Percentiles rank a stretch among this genome's conserved stretches.
Conservation (phyloP, 2,888 invertebrate genomes). For the Fissipunctia ypsillon region DNA sequence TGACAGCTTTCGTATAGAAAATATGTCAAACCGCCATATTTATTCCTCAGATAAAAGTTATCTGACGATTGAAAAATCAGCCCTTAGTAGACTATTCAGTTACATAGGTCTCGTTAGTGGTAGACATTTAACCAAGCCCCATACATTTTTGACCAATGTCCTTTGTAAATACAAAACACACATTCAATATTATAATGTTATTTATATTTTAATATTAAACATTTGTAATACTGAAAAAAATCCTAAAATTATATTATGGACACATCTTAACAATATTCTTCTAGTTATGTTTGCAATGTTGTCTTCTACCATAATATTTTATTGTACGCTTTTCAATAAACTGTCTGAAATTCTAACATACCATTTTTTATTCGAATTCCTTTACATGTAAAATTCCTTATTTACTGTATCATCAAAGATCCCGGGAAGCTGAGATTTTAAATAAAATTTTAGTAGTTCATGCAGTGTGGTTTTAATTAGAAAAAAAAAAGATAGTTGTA, state of each 20-base stretch:
- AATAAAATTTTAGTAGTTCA: constrained; percentile 45
- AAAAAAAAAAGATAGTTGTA: constrained; percentile 47
- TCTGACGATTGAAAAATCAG: too few relatives aligned
- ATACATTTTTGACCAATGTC: not conserved
- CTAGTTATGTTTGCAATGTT: constrained; percentile 47
- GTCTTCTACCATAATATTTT: constrained; percentile 55
- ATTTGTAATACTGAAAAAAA: constrained; percentile 3
- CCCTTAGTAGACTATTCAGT: not conserved
- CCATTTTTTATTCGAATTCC: constrained; percentile 68
- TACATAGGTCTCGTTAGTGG: constrained; percentile 2
- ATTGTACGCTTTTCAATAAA: constrained; percentile 76
- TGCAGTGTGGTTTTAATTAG: constrained; percentile 63
- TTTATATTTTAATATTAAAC: not conserved
- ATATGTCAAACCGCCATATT: too few relatives aligned
- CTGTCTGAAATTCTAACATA: constrained; percentile 68
- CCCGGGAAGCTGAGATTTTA: constrained; percentile 86
- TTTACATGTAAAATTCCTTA: constrained; percentile 29
- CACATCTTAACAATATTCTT: constrained; percentile 17
- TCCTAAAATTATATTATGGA: constrained; percentile 15
- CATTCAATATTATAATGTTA: constrained; percentile 5
- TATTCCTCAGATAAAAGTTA: too few relatives aligned
- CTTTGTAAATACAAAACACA: constrained; percentile 11
- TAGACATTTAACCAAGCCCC: not conserved
- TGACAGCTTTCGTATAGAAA: too few relatives aligned
- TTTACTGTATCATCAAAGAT: constrained; percentile 29